A percentile compares a stretch with the other conserved stretches of the same genome.
Conservation (phyloP, 2,113 vertebrate genomes). For the Channa maculata region DNA sequence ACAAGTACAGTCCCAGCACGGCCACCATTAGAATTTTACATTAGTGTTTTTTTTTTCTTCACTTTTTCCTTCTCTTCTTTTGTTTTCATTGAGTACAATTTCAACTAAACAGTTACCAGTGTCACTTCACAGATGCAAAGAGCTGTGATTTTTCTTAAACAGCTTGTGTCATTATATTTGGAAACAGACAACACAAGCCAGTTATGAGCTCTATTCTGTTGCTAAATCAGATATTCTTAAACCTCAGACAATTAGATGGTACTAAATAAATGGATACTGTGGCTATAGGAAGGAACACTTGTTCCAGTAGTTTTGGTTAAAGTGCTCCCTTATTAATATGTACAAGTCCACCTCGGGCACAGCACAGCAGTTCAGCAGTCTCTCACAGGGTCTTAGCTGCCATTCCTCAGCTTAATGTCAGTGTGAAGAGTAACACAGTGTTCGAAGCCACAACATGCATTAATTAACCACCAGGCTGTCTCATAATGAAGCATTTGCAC, state of each 20-base stretch:
- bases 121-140: no score
- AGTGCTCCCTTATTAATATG: conserved; percentile 8
- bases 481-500: conserved; percentile 34
- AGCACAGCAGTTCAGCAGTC: conserved; percentile 4
- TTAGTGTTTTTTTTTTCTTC: no score
- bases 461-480: conserved; percentile 60
- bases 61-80: neutral
- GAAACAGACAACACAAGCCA: neutral
- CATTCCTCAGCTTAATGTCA: conserved; percentile 37
- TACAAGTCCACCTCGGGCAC: neutral
- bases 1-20: no score
- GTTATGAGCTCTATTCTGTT: neutral
- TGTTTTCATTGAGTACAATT: neutral
- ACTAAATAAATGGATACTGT: neutral
- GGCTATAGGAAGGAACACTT: neutral
- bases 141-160: no score
- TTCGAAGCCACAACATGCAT: conserved; percentile 50
- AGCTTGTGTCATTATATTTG: neutral
- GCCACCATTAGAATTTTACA: no score
- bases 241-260: neutral
- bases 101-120: neutral
- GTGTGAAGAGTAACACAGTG: conserved; percentile 30
- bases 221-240: neutral
- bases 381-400: conserved; percentile 47
- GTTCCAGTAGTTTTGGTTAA: neutral